Evolutionary conservation across 2,888 invertebrate species (phyloP), one percentile per base, ranked within the genome.

Genomic region (Hartigia nigra): DNA sequence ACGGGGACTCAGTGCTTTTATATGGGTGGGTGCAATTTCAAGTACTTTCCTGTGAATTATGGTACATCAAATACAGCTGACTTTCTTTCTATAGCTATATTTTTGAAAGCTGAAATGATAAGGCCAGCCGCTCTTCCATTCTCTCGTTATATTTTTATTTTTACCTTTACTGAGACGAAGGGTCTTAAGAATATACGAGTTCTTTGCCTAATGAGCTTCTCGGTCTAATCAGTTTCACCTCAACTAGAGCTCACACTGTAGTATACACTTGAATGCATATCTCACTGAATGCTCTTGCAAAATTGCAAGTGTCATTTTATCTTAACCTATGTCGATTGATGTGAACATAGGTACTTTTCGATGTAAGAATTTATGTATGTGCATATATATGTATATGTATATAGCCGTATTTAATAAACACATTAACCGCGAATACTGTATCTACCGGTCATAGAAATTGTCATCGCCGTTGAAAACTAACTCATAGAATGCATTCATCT

Each of bases 181-280:
- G 78, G 77, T 75, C 77, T 77, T 36, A 76, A 76, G 79, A 72
- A 37, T 74, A 69, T 34, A 76, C 70, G 9, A 35, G 39, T 32
- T 74, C 70, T 35, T 69, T 55, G 81, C 82, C 83, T 86, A 86
- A 86, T 83, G 86, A 86, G 82, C 83, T 81, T 81, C 83, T 84
- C 78, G 80, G 80, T 81, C 76, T 74, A 76, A 74, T 82, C 81
- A 74, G 77, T 76, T 69, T 76, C 37, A 69, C 69, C 55, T 76
- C 69, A 36, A 23, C 35, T 9, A 76, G 79, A 37, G 80, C 77
- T 37, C 74, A 37, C 72, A 80, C 23, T 55, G 23, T 55, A 55
- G 55, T 55, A 9, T 9, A 23, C 79, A 76, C 75, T 77, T 37
- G 70, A 82, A 76, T 76, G 81, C 78, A 78, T 76, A 77, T 69